Evolutionary conservation across 2,888 invertebrate species (phyloP), one percentile per base, ranked within the genome.

Genomic region (Drosophila kokeensis): DNA sequence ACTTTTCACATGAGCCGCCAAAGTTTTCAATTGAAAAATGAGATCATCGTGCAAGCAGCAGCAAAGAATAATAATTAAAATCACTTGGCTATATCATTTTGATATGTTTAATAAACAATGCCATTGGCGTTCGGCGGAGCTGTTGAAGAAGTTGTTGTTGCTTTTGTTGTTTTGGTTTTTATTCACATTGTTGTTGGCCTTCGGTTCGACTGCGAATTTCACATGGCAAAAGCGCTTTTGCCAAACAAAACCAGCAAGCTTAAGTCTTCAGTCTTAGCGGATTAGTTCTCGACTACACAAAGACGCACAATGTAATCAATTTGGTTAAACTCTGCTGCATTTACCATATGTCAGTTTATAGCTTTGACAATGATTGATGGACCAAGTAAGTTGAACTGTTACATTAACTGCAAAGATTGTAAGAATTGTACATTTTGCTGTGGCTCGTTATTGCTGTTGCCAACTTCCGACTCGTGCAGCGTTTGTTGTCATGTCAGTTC

Each of bases 11-110:
- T 76, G 80, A 69, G 48, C 63, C 34, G 66, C 48, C 71, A 54
- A 76, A 82, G 63, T 70, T 82, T 85, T 85, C 88, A 79, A 86
- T 86, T 87, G 88, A 87, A 86, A 79, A 84, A 85, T 87, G 86
- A 86, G 88, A 86, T 86, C 88, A 86, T 81, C 85, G 54, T 60
- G 62, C 69, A 59, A 40, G 62, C 30, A 40, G 69, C 45, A 36
- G 78, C 65, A 69, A 83, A 85, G 79, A 87, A 87, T 79, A 86
- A 86, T 87, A 86, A 86, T 86, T 85, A 87, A 86, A 83, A 83
- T 85, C 77, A 81, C 73, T 87, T 87, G 73, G 71, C 75, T 73
- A 77, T 83, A 83, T 86, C 63, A 79, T 81, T 81, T 60, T 69
- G 81, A 82, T 81, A 82, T 82, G 83, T 82, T 82, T 82, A 81